Evolutionary conservation across 2,113 vertebrate species (phyloP).

Genomic region (Papio anubis): DNA sequence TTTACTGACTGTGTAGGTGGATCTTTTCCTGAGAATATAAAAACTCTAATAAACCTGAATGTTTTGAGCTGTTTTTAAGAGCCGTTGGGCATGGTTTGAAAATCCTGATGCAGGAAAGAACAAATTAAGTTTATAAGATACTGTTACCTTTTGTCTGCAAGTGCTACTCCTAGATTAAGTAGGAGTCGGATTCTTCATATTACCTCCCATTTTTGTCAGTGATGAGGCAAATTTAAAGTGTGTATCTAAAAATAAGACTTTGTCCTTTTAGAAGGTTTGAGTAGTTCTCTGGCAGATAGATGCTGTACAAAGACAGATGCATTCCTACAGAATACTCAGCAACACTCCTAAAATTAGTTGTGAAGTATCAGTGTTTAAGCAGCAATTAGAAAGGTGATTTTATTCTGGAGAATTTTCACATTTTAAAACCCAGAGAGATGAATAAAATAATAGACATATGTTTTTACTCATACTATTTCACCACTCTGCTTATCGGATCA

Average conservation of each 20-base stretch:
- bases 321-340: background rate
- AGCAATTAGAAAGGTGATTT: background rate
- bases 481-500: background rate
- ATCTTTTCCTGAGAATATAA: constrained; percentile 45
- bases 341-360: background rate
- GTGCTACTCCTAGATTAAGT: constrained; percentile 39
- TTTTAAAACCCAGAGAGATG: constrained; percentile 17
- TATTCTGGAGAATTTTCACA: constrained; percentile 13
- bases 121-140: constrained; percentile 60
- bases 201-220: constrained; percentile 30
- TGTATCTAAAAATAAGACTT: constrained; percentile 42
- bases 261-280: constrained; percentile 31
- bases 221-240: constrained; percentile 54
- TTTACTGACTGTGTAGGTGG: constrained; percentile 43
- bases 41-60: constrained; percentile 54
- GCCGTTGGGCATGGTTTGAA: constrained; percentile 56
- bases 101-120: constrained; percentile 40
- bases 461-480: background rate
- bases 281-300: constrained; percentile 25
- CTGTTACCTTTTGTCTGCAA: constrained; percentile 45
- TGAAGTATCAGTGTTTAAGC: background rate
- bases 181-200: constrained; percentile 18
- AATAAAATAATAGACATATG: background rate
- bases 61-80: constrained; percentile 60
- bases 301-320: background rate